Evolutionary conservation across 2,113 vertebrate genomes (phyloP), one percentile per base, ranked within the genome.

Genomic region (Propithecus coquereli): DNA sequence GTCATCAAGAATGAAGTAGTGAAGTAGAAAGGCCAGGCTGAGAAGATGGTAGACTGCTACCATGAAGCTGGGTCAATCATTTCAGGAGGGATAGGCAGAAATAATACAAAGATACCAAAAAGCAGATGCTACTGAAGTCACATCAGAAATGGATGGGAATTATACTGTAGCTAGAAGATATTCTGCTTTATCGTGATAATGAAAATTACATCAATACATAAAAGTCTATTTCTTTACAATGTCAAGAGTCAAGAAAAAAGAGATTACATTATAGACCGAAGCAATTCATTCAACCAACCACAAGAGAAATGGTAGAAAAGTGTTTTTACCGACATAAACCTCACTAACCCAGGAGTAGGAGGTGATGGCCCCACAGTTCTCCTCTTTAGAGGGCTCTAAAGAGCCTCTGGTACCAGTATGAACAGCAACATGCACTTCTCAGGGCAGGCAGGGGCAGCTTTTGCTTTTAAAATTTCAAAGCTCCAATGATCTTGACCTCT

Each of bases 241-340:
- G 52, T 27, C 22, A 77, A 68, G 74, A 87, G 82, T 61, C 34
- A 91, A 83, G 13, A 50, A 90, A 57, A 82, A 90, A 63, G 34
- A 81, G 70, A 90, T 17, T 54, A 43, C 14, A 59, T 77, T 73
- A 37, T 1, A n/a, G 80, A 65, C 8, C 77, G 47, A 96, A 76
- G 16, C 27, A 79, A 43, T 66, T 22, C 30, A 87, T 83, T 68
- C 34, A 93, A 30, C 2, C n/a, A 57, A 18, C 32, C 47, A 79
- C 18, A 27, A 34, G 13, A 81, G 80, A 43, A 52, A 77, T 8
- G 65, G 85, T 50, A 50, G n/a, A 93, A 81, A 37, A n/a, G 8
- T 6, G 12, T 37, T 73, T 94, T 76, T 37, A 74, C 30, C 8
- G 30, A 68, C 8, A 45, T n/a, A 23, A 22, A 25, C 14, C 6